phyloP scores from a whole-genome alignment of 1,140 invertebrate genomes.

The Ericerus pela region DNA sequence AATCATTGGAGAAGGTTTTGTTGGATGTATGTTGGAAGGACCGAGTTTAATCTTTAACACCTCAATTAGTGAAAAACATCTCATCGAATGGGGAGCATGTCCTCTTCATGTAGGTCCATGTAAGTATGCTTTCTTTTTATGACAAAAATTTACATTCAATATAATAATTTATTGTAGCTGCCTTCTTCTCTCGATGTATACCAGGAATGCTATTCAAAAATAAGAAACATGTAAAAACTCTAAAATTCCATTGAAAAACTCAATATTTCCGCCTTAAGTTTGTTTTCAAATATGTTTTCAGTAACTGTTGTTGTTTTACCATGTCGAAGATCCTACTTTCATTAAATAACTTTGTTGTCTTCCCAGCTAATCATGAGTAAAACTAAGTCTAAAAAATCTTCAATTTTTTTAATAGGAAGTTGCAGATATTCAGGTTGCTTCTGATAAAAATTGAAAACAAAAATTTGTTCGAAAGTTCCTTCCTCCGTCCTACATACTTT shows the following conservation, averaged over 20 bases:
- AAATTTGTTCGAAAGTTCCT: too few species aligned
- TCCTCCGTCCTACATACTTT: too few species aligned
- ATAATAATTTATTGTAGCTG: neutral
- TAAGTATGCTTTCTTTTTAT: conserved; percentile 32
- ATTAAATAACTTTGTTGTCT: too few species aligned
- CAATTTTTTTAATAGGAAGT: too few species aligned
- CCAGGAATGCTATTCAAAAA: too few species aligned
- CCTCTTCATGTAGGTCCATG: conserved; percentile 51
- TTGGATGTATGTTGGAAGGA: conserved; percentile 68
- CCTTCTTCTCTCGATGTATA: neutral
- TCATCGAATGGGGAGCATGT: conserved; percentile 56
- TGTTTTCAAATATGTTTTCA: neutral
- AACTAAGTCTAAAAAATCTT: too few species aligned
- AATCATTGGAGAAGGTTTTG: conserved; percentile 61
- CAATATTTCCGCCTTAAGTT: neutral
- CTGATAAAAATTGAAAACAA: too few species aligned
- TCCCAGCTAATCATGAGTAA: too few species aligned
- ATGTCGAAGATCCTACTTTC: too few species aligned
- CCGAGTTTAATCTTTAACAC: conserved; percentile 62
- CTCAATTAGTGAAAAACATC: conserved; percentile 39
- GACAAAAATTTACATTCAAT: neutral
- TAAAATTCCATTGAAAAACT: neutral
- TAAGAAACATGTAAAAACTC: neutral
- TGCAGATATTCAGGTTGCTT: too few species aligned
- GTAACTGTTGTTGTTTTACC: neutral